Base-by-base conservation (phyloP, 2,888 invertebrate genomes). In the Orchestes rusci region DNA sequence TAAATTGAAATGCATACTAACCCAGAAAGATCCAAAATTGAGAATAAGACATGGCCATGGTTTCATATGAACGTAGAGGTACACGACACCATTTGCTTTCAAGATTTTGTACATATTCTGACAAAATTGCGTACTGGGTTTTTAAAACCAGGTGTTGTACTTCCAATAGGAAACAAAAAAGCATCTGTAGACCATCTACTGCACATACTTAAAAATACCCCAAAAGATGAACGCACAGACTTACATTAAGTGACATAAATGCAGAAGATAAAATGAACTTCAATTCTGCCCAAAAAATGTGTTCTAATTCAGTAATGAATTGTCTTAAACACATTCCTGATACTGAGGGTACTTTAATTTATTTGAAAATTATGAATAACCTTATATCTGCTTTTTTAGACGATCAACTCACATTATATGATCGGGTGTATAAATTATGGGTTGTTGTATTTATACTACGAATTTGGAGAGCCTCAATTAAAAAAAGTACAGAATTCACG, bases 341-440 rank as follows among this genome's bases (percentile, higher is more conserved):
- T 10, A 38, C 39, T 42, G 30, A 32, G n/a, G 50, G 30, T 13
- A 52, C 50, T 3, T 3, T 16, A n/a, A 4, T 20, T 7, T 52
- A 39, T 32, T 39, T 52, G 19, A 50, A 40, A 43, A 13, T 52
- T 2, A 50, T 50, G 50, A 28, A 50, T 8, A 50, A 36, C 28
- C 15, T 42, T 20, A 17, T 39, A n/a, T n/a, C n/a, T n/a, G n/a
- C n/a, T n/a, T n/a, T n/a, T n/a, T n/a, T n/a, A n/a, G n/a, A n/a
- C n/a, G n/a, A n/a, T n/a, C n/a, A n/a, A n/a, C n/a, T n/a, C n/a
- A n/a, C n/a, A n/a, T n/a, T n/a, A n/a, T n/a, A n/a, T n/a, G n/a
- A n/a, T n/a, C n/a, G n/a, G n/a, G n/a, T n/a, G n/a, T n/a, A n/a
- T n/a, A n/a, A n/a, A n/a, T n/a, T n/a, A n/a, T n/a, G n/a, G n/a